Conservation (phyloP, 2,113 vertebrate species). For the Canis aureus region DNA sequence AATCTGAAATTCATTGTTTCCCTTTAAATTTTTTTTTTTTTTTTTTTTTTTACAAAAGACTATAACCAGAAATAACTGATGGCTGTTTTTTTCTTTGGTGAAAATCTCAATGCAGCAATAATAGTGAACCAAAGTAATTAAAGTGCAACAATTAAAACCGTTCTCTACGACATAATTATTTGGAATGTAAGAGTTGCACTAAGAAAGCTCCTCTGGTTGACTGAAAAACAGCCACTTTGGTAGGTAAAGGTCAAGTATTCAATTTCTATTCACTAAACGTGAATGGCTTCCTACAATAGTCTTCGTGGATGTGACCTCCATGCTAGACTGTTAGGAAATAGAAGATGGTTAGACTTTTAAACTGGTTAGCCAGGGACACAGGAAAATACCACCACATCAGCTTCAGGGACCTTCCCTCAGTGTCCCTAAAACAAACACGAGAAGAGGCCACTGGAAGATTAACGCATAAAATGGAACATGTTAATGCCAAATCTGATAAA, state of each 20-base stretch:
- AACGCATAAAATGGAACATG: not conserved
- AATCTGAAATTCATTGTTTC: slow-evolving; percentile 34
- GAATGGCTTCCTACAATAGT: not conserved
- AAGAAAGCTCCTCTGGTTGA: slow-evolving; percentile 36
- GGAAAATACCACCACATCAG: not conserved
- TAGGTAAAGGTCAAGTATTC: slow-evolving; percentile 51
- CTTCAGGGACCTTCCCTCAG: not conserved
- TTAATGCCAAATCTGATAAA: not conserved
- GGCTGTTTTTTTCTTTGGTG: slow-evolving; percentile 20
- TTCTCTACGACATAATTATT: not conserved
- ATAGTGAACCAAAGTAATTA: slow-evolving; percentile 26
- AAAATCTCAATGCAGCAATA: slow-evolving; percentile 22
- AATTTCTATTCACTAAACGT: slow-evolving; percentile 46
- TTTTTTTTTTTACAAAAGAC: not conserved
- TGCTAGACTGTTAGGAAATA: not conserved
- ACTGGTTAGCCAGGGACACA: not conserved
- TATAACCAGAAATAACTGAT: not conserved
- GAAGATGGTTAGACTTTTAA: slow-evolving; percentile 54
- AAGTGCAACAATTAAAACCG: not conserved
- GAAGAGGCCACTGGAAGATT: not conserved
- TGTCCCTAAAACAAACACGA: not conserved
- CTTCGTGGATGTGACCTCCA: not conserved
- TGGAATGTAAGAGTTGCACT: not conserved
- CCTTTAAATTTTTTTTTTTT: not conserved
- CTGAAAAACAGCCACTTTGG: not conserved